Conservation (phyloP, 92 coral and sea anemone genomes). For the Palythoa grandiflora region DNA sequence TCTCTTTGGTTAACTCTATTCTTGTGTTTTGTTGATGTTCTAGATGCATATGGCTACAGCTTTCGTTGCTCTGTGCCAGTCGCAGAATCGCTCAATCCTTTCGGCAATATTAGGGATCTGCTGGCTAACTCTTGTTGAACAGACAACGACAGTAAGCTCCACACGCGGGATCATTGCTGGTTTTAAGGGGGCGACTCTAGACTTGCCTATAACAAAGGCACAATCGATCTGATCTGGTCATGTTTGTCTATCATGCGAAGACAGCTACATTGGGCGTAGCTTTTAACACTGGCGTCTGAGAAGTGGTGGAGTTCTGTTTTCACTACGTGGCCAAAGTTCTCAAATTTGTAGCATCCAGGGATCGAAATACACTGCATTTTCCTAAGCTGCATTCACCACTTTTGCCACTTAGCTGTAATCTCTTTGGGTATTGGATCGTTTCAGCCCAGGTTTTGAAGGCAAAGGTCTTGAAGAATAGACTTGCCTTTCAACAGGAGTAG, state of each 20-base stretch:
- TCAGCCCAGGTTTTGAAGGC: conserved; percentile 39
- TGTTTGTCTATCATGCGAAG: not conserved
- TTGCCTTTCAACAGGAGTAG: conserved; percentile 51
- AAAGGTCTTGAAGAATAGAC: conserved; percentile 51
- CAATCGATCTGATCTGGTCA: not conserved
- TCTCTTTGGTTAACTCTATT: not conserved
- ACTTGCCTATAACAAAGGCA: conserved; percentile 20
- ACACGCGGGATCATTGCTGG: conserved; percentile 12
- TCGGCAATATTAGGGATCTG: not conserved
- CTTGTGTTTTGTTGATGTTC: not conserved
- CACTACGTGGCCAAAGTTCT: not conserved
- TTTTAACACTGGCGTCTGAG: conserved; percentile 8
- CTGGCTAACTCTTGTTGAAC: not conserved
- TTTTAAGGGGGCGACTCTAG: conserved; percentile 54
- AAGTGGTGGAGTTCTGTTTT: conserved; percentile 12
- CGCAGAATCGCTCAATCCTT: conserved; percentile 19
- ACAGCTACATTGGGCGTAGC: conserved; percentile 34
- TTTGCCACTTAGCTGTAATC: conserved; percentile 38
- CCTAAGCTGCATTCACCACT: conserved; percentile 31
- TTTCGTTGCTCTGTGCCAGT: not conserved
- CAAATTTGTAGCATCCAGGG: conserved; percentile 6
- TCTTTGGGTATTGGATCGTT: conserved; percentile 52
- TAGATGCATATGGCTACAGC: conserved; percentile 35
- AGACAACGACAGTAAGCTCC: conserved; percentile 8
- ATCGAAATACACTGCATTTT: conserved; percentile 4